phyloP scores from a whole-genome alignment of 2,113 vertebrate genomes.

The Felis catus region F.catus_Fca126_mat1.0 CM031417.1:142296501-142297000 shows the following conservation, averaged over 20 bases:
- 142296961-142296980: neutral
- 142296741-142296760: neutral
- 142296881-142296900: neutral
- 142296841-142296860: too few species aligned
- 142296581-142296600: too few species aligned
- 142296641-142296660: neutral
- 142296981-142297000: neutral
- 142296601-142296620: rapidly evolving
- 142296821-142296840: neutral
- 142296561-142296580: neutral
- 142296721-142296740: neutral
- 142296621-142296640: neutral
- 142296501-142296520: neutral
- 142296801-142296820: neutral
- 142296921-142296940: neutral
- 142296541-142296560: neutral
- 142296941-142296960: rapidly evolving
- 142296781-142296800: neutral
- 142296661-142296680: neutral
- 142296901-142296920: neutral
- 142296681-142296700: neutral
- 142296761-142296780: rapidly evolving
- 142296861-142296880: too few species aligned
- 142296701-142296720: neutral
- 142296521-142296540: rapidly evolving